phyloP scores from a whole-genome alignment of 1,140 invertebrate species.

The Drosophila novamexicana region DNA sequence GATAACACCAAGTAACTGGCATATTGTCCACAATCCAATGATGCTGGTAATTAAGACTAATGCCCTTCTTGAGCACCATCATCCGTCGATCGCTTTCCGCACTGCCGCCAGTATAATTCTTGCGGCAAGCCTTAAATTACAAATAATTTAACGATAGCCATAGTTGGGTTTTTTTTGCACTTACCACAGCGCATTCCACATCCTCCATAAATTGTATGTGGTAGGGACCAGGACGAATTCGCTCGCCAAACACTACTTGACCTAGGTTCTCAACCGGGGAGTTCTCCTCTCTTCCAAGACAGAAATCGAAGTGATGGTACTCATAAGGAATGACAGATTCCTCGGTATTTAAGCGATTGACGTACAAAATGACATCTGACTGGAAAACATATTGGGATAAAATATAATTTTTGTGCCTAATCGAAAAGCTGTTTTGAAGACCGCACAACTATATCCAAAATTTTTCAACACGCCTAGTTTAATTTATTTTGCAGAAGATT shows the following conservation, averaged over 20 bases:
- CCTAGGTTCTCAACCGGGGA: constrained; percentile 99
- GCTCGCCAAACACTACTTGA: constrained; percentile 99
- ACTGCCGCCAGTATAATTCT: constrained; percentile 89
- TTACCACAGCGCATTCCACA: constrained; percentile 88
- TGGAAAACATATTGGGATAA: constrained; percentile 19
- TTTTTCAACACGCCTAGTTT: too few species aligned
- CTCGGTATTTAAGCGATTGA: constrained; percentile 98
- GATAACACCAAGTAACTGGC: constrained; percentile 98
- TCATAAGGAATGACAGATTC: constrained; percentile 99
- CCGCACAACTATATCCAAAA: too few species aligned
- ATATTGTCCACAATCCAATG: constrained; percentile 99
- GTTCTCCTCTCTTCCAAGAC: constrained; percentile 88
- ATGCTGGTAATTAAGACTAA: constrained; percentile 98
- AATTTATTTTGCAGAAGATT: too few species aligned
- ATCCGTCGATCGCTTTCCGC: constrained; percentile 89
- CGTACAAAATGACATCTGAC: constrained; percentile 88
- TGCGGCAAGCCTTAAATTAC: constrained; percentile 86
- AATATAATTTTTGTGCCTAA: not conserved
- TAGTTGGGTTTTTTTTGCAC: not conserved
- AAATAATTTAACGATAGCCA: not conserved
- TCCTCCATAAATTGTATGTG: constrained; percentile 91
- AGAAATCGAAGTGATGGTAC: constrained; percentile 99
- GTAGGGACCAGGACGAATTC: constrained; percentile 96
- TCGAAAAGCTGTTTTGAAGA: too few species aligned
- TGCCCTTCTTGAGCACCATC: constrained; percentile 94